Base-by-base conservation (phyloP, 2,888 invertebrate genomes). In the Sphecodes monilicornis region DNA sequence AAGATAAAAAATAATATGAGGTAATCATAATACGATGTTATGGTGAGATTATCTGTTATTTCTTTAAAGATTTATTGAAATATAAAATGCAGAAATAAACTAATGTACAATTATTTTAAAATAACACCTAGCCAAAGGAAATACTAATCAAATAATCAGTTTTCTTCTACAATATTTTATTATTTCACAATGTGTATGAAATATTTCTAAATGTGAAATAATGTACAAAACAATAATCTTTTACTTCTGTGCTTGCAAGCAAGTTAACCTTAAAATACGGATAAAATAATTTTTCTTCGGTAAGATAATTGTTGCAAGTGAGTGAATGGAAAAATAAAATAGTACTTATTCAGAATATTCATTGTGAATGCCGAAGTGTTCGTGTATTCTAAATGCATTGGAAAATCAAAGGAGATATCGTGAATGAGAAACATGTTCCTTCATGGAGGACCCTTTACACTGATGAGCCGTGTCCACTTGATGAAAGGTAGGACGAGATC, bases 401-500 rank as follows among this genome's bases (percentile, higher is more conserved):
- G 69, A 69, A 29, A 78, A 72, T 68, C 76, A 57, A 72, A 68
- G 79, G 41, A 36, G 26, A 22, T 6, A 68, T 68, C 50, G 36
- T 68, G 41, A 18, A 80, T 68, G 39, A 36, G 29, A 26, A 46
- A 32, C 70, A 39, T 57, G 73, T 46, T 3, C 36, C 72, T 54
- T 75, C 13, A 50, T 41, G n/a, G 32, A 79, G 41, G 41, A 39
- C 43, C 39, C 78, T 64, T 43, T 43, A 13, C 70, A 29, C 39
- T 32, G 43, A 69, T 64, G 74, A 78, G 54, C 54, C 71, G 54
- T 71, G 80, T 75, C 70, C 68, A 76, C 71, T 72, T 36, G 68
- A 41, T 69, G 46, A 79, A 70, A 76, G 70, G 18, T 29, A 50
- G 60, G 39, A 83, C 71, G 43, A 84, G 77, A 72, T 78, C 80